Evolutionary conservation across 1,140 invertebrate species (phyloP).

Genomic region (Schlechtendalia chinensis): DNA sequence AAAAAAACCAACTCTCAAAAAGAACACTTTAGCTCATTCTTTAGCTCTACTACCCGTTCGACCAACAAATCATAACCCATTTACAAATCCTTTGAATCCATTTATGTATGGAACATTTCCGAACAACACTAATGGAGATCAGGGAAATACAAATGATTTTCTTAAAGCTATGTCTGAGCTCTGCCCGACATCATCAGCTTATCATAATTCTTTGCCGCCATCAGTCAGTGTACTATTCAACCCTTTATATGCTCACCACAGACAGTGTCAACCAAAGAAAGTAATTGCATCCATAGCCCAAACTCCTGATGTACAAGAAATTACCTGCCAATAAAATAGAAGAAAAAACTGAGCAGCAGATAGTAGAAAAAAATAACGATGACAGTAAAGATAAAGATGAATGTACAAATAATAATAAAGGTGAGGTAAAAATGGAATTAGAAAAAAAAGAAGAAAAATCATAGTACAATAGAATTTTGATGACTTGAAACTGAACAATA

Average conservation of each 20-base stretch:
- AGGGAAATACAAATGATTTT: conserved; percentile 49
- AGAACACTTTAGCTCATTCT: conserved; percentile 37
- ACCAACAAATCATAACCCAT: conserved; percentile 49
- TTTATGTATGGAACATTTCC: conserved; percentile 42
- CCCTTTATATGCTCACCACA: conserved; percentile 51
- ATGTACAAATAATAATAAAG: conserved; percentile 47
- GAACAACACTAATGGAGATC: conserved; percentile 4
- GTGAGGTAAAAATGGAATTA: conserved; percentile 26
- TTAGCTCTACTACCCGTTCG: conserved; percentile 28
- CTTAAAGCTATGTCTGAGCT: conserved; percentile 53
- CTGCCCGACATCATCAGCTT: conserved; percentile 51
- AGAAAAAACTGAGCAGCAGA: neutral
- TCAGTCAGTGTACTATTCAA: conserved; percentile 54
- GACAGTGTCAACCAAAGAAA: conserved; percentile 45
- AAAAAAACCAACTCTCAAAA: conserved; percentile 34
- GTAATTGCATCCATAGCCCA: conserved; percentile 18
- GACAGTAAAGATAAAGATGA: conserved; percentile 17
- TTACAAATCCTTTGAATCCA: conserved; percentile 44
- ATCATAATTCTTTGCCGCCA: conserved; percentile 53
- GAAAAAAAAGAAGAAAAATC: conserved; percentile 26
- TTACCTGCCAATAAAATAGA: conserved; percentile 49
- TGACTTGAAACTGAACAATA: neutral
- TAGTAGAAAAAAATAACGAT: neutral
- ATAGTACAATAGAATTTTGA: neutral
- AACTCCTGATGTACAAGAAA: conserved; percentile 52